phyloP scores from a whole-genome alignment of 2,888 invertebrate species.

The Leptura quadrifasciata region DNA sequence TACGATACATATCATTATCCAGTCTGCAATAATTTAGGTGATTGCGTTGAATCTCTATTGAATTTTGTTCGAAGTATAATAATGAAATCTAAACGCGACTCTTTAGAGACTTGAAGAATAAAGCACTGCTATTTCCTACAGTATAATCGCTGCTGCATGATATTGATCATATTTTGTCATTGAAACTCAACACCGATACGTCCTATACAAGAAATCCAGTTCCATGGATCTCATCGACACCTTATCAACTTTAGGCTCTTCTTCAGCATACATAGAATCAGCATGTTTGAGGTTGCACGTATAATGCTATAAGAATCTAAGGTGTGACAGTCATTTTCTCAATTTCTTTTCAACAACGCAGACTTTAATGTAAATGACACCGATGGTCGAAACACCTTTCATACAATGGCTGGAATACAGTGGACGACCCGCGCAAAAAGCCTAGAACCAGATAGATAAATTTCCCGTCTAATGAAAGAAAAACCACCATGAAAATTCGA shows the following conservation, averaged over 20 bases:
- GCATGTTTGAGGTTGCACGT: background rate
- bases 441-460: background rate
- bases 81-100: background rate
- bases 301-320: background rate
- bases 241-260: conserved; percentile 11
- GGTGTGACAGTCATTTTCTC: background rate
- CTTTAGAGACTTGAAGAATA: background rate
- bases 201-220: conserved; percentile 15
- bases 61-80: background rate
- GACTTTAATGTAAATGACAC: too few species aligned
- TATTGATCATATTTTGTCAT: background rate
- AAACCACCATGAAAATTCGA: background rate
- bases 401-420: conserved; percentile 21
- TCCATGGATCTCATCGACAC: background rate
- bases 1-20: too few species aligned
- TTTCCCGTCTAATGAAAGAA: background rate
- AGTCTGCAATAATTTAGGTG: too few species aligned
- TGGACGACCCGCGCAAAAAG: background rate
- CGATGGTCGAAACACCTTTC: conserved; percentile 18
- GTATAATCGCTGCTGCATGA: background rate
- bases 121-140: background rate
- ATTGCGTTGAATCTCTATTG: background rate
- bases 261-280: background rate
- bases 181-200: background rate
- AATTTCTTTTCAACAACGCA: conserved; percentile 13